Base-by-base conservation (phyloP, 2,113 vertebrate genomes). In the Pyxicephalus adspersus region DNA sequence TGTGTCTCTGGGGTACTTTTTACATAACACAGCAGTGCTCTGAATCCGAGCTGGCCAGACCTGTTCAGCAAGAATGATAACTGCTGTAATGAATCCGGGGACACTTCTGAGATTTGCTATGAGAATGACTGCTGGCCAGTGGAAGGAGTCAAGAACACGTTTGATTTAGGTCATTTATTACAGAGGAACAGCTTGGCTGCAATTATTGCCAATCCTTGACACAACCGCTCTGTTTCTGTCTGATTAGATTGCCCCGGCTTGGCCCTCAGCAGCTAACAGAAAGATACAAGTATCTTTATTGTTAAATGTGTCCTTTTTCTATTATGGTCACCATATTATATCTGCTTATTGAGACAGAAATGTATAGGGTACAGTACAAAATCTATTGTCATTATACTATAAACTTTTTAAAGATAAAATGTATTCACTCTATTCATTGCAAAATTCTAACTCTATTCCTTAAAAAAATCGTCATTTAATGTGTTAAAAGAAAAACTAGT, bases 1-100 rank as follows among this genome's bases (percentile, higher is more conserved):
- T 52, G 68, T 83, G 84, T 85, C 81, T 68, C 84, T 76, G 72
- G 83, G 89, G 83, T 71, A 71, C 85, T 83, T 85, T 88, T 85
- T 77, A 76, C 81, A 19, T 83, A 80, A 63, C 81, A 86, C 77
- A 65, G 87, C 83, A 86, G 55, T 77, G 75, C 82, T 79, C 76
- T 79, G 3, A 16, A 79, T 81, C 19, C 22, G 7, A 82, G 61
- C 50, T 65, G 85, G 83, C 83, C 86, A 86, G 0, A 85, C 60
- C 1, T 61, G 64, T 81, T 70, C 55, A 84, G 2, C 64, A 77
- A 85, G 85, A 83, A 87, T 83, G 86, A 82, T 68, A 85, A n/a
- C 68, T 83, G 38, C 55, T 52, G 84, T 83, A 84, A 84, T 88
- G 86, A 85, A 80, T 84, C 84, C 52, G 51, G 82, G 84, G 83